These are phyloP conservation scores for Cyanoderma ruficeps DNA, from an alignment of 2,113 vertebrate genomes.

Conservation along the genomic window DNA sequence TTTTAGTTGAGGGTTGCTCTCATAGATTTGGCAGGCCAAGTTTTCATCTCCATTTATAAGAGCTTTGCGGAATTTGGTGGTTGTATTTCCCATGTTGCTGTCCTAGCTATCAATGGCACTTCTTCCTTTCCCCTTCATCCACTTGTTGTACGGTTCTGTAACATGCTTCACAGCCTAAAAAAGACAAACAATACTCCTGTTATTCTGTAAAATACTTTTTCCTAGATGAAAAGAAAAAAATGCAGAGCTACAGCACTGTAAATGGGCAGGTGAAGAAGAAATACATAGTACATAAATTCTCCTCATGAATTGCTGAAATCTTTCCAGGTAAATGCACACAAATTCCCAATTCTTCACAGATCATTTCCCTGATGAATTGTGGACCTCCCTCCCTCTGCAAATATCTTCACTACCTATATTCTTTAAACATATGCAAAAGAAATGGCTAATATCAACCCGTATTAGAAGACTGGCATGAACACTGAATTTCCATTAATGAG, in stretches of 20 bases:
- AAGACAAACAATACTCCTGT: slow-evolving; percentile 41
- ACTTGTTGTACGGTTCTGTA: slow-evolving; percentile 68
- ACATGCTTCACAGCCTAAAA: slow-evolving; percentile 82
- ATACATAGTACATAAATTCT: not conserved
- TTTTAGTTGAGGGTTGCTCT: slow-evolving; percentile 95
- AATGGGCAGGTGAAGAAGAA: not conserved
- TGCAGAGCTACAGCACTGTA: not conserved
- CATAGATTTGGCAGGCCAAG: slow-evolving; percentile 94
- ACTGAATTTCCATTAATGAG: not conserved
- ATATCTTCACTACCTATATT: not conserved
- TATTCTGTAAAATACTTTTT: slow-evolving; percentile 5
- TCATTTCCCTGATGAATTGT: slow-evolving; percentile 26
- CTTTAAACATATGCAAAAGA: not conserved
- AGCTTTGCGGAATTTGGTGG: slow-evolving; percentile 98
- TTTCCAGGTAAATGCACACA: not conserved
- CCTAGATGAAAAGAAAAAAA: not conserved
- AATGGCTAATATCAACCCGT: not conserved
- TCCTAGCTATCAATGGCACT: slow-evolving; percentile 61
- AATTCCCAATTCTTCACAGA: not conserved
- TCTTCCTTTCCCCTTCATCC: slow-evolving; percentile 75
- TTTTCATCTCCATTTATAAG: slow-evolving; percentile 96
- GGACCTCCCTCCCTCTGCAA: not conserved
- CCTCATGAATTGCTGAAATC: not conserved
- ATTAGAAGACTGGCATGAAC: not conserved
- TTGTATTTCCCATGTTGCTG: slow-evolving; percentile 94